Base-by-base conservation (phyloP, 2,888 invertebrate species). In the Pristionchus entomophagus region DNA sequence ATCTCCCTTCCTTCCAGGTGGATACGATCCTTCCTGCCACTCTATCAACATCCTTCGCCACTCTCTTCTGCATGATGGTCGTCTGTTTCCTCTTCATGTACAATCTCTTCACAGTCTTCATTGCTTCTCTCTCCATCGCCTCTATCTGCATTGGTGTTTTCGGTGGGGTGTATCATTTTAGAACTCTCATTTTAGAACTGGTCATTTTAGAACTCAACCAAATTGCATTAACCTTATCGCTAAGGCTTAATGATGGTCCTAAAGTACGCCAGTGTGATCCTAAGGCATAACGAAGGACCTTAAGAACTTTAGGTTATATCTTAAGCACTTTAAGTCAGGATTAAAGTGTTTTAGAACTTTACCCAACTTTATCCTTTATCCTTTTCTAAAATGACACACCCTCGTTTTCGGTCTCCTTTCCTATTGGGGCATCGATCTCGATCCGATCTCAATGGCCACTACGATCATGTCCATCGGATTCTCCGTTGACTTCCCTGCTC, bases 81-180 rank as follows among this genome's bases (percentile, higher is more conserved):
- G 92, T 92, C 53, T 92, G 92, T 73, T 90, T 90, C 88, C 59
- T 92, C 85, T 92, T 92, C 88, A 92, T 92, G 92, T 89, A 91
- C 87, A 91, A 92, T 84, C 59, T 91, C 29, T 92, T 92, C 90
- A 91, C 92, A 41, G 91, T 92, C n/a, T 84, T 90, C 78, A 89
- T 92, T 22, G 92, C 92, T 80, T 91, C 92, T 14, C 82, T 90
- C 41, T 88, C 92, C 73, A 92, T 92, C 83, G 88, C 90, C 19
- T 92, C 92, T n/a, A 92, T 92, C 86, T 92, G 92, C 87, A 90
- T 91, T 53, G 92, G 91, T 89, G 65, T 83, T 59, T 49, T 84
- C 49, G 29, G 38, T 65, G n/a, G n/a, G n/a, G n/a, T n/a, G n/a
- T n/a, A n/a, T n/a, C n/a, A n/a, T n/a, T n/a, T n/a, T n/a, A n/a